Evolutionary conservation across 92 coral and sea anemone species (phyloP).

Genomic region (Bergia puertoricense): DNA sequence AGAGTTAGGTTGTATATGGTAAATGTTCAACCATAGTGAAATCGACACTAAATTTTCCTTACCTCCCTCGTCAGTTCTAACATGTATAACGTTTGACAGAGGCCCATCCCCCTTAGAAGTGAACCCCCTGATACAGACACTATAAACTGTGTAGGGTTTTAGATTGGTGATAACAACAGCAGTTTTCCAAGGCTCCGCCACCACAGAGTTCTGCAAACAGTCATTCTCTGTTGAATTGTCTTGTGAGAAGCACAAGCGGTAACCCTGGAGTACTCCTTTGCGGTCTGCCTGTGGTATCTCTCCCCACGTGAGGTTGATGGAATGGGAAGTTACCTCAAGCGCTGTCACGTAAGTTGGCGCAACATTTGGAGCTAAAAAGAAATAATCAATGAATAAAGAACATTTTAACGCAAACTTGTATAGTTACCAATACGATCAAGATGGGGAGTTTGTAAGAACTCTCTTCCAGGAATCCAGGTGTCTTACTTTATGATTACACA

Average conservation of each 20-base stretch:
- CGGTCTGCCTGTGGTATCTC: conserved; percentile 50
- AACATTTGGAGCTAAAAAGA: conserved; percentile 64
- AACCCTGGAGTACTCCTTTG: conserved; percentile 49
- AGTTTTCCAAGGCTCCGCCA: conserved; percentile 45
- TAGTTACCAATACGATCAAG: background rate
- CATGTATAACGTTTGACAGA: conserved; percentile 27
- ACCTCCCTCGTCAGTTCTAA: conserved; percentile 74
- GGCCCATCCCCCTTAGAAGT: conserved; percentile 75
- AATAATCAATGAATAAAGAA: background rate
- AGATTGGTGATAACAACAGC: conserved; percentile 44
- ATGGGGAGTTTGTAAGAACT: too few species aligned
- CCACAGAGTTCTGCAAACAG: background rate
- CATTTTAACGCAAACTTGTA: background rate
- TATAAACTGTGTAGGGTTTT: conserved; percentile 55
- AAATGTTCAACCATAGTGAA: background rate
- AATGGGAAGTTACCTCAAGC: conserved; percentile 63
- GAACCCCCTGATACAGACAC: conserved; percentile 53
- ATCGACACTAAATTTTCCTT: background rate
- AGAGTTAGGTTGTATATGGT: too few species aligned
- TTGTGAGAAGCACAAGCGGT: conserved; percentile 34
- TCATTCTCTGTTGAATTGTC: background rate
- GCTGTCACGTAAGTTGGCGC: conserved; percentile 63
- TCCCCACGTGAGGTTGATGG: conserved; percentile 67
- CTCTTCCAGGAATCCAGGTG: too few species aligned
- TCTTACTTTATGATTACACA: too few species aligned